Base-by-base conservation (phyloP, 2,113 vertebrate species). In the Lethenteron reissneri region DNA sequence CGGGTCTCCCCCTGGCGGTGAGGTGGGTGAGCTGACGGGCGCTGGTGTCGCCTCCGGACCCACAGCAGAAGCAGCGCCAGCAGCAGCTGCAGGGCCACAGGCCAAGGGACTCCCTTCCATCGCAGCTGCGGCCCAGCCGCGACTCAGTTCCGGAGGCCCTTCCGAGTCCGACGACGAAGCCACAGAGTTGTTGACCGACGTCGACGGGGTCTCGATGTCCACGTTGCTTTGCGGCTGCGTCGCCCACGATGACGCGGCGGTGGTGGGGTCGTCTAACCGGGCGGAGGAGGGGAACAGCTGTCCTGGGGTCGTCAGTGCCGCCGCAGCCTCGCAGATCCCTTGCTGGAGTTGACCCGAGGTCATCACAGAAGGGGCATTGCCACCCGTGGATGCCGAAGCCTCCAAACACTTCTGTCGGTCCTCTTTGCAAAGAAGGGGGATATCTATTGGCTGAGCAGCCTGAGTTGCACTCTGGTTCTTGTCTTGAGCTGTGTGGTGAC, bases 141-240 rank as follows among this genome's bases (percentile, higher is more conserved):
- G 86, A 3, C 85, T 84, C 0, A 78, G 76, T 0, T 74, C 78
- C 0, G 83, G 84, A 1, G 80, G 83, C 1, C 80, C 15, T 2
- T 90, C 86, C 0, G 87, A 90, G 75, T 88, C 88, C 0, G 88
- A 87, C 11, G 83, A 78, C 0, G 83, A 86, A 2, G 81, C 83
- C 25, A 89, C 75, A 0, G 88, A 90, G 71, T 89, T 84, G 1
- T 86, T 89, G 68, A 85, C 78, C 0, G 89, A 90, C 0, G 87
- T 84, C 1, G 85, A 85, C 0, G 86, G 85, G 0, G 85, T 88
- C 71, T 87, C 85, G 12, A 83, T 83, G 68, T 80, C 78, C 71
- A 74, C 2, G 74, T 56, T 8, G 79, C 78, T 14, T 72, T 74
- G 75, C 74, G 14, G 25, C 74, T 71, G 0, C 76, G 79, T n/a